These are phyloP conservation scores for Clivina fossor DNA, from an alignment of 2,888 invertebrate species.

Conservation along the genomic window DNA sequence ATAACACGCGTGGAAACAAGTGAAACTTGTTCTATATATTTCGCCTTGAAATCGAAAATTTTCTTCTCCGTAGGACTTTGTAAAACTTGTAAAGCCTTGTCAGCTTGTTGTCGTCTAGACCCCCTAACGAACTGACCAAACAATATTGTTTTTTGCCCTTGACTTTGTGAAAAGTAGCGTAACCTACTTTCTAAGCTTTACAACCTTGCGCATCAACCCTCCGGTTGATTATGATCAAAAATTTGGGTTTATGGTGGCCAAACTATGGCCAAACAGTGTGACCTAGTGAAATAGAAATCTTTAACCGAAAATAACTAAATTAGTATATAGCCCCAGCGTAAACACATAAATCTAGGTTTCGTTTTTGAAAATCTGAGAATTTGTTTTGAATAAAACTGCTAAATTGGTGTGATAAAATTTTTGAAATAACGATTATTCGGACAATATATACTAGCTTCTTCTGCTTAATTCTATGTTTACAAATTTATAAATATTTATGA, in stretches of 20 bases:
- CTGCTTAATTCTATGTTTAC: background rate
- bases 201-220: constrained; percentile 20
- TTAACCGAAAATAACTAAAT: constrained; percentile 13
- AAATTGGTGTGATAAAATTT: too few relatives aligned
- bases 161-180: constrained; percentile 26
- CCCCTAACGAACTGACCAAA: constrained; percentile 1
- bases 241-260: constrained; percentile 32
- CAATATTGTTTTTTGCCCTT: constrained; percentile 29
- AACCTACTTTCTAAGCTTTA: constrained; percentile 31
- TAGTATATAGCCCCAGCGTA: constrained; percentile 26
- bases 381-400: too few relatives aligned
- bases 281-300: constrained; percentile 32
- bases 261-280: constrained; percentile 29
- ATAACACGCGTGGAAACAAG: too few relatives aligned
- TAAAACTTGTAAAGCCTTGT: constrained; percentile 1
- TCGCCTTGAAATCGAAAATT: constrained; percentile 10
- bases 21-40: constrained; percentile 1
- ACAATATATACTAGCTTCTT: too few relatives aligned
- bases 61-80: constrained; percentile 2
- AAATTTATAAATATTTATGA: background rate
- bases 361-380: constrained; percentile 15
- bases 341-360: constrained; percentile 30
- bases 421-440: background rate
- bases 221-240: constrained; percentile 20
- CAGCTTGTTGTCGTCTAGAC: background rate